Percentiles rank a stretch among this genome's conserved stretches.
Evolutionary conservation across 1,140 invertebrate genomes (phyloP).

Genomic region (Schmidtea mediterranea): DNA sequence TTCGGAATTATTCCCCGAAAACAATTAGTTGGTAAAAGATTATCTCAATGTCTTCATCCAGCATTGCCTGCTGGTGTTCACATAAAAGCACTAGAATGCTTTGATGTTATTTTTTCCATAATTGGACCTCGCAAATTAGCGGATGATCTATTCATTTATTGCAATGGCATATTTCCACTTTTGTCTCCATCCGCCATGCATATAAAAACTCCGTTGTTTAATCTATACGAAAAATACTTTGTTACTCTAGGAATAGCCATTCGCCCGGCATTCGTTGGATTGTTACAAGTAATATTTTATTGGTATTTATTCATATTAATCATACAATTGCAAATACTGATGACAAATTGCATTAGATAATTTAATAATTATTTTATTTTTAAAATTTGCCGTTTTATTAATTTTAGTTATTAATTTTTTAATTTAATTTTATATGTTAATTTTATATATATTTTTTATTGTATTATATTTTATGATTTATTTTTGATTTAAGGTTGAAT

Average conservation of each 20-base stretch:
- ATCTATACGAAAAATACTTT: slow-evolving; percentile 72
- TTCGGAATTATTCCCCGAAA: slow-evolving; percentile 61
- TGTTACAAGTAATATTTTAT: slow-evolving; percentile 47
- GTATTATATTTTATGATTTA: too few species aligned
- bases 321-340: too few species aligned
- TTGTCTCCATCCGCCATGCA: slow-evolving; percentile 66
- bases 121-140: slow-evolving; percentile 54
- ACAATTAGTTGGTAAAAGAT: slow-evolving; percentile 62
- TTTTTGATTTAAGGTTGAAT: too few species aligned
- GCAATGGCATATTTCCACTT: slow-evolving; percentile 59
- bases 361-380: too few species aligned
- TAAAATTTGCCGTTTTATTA: too few species aligned
- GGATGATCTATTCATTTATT: slow-evolving; percentile 59
- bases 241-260: slow-evolving; percentile 50
- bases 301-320: too few species aligned
- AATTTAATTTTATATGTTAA: too few species aligned
- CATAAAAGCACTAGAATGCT: slow-evolving; percentile 67
- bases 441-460: too few species aligned
- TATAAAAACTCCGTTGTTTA: slow-evolving; percentile 43
- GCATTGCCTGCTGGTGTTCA: slow-evolving; percentile 61
- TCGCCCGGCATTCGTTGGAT: slow-evolving; percentile 54
- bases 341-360: too few species aligned
- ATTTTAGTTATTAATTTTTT: too few species aligned
- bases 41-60: slow-evolving; percentile 81
- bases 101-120: slow-evolving; percentile 67